Conservation (phyloP, 2,797 vertebrate genomes). For the Percopsis omiscomaycus region DNA sequence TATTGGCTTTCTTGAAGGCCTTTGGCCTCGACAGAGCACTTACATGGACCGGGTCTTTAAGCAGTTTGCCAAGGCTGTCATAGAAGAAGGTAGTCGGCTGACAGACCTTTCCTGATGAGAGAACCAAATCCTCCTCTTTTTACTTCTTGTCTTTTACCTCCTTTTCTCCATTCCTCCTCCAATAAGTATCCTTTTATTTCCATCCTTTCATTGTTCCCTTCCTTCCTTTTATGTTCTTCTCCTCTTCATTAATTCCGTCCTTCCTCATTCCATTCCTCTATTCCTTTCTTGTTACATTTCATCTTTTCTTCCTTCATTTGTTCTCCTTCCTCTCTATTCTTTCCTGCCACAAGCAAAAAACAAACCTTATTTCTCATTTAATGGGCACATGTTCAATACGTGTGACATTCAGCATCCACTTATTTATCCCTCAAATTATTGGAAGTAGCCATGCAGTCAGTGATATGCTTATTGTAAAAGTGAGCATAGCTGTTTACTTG, state of each 20-base stretch:
- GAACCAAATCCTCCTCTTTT: constrained; percentile 9
- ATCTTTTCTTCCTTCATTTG: constrained; percentile 9
- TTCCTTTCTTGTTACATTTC: constrained; percentile 28
- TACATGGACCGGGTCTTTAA: constrained; percentile 99
- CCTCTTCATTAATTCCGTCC: constrained; percentile 9
- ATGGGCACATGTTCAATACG: constrained; percentile 57
- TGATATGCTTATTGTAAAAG: constrained; percentile 37
- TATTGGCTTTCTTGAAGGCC: constrained; percentile 96
- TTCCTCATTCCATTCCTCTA: constrained; percentile 22
- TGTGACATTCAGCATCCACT: constrained; percentile 29
- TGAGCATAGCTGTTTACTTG: constrained; percentile 32
- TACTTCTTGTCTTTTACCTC: constrained; percentile 10
- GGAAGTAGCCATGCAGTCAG: constrained; percentile 33
- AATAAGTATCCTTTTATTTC: neutral
- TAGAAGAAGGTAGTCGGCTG: constrained; percentile 88
- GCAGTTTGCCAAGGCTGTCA: constrained; percentile 92
- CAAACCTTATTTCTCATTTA: constrained; percentile 42
- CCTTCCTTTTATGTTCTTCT: neutral
- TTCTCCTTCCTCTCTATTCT: constrained; percentile 14
- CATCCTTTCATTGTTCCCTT: neutral
- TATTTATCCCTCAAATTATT: constrained; percentile 38
- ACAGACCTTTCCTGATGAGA: constrained; percentile 67
- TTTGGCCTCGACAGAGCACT: constrained; percentile 94
- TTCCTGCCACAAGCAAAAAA: constrained; percentile 59
- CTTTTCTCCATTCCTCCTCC: neutral